Base-by-base conservation (phyloP, 2,113 vertebrate genomes). In the Pseudopodoces humilis region DNA sequence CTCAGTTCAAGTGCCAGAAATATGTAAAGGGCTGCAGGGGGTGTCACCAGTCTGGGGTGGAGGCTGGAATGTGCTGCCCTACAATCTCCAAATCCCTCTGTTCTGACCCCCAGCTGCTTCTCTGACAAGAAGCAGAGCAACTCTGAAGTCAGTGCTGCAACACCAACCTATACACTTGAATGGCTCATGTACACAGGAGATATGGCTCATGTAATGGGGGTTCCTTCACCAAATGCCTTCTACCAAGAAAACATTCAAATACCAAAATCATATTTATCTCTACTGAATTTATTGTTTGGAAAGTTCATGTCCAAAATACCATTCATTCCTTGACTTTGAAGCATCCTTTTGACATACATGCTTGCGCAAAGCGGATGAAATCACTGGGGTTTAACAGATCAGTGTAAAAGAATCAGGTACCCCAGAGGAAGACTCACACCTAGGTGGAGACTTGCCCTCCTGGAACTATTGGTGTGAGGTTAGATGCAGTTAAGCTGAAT, bases 161-260 rank as follows among this genome's bases (percentile, higher is more conserved):
- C 53, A 49, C 20, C 35, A 28, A 58, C 35, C 19, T 43, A 70
- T 18, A n/a, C 50, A 70, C 21, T 43, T 55, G 35, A 83, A 76
- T 13, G 37, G n/a, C n/a, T 87, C 2, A 0, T 2, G 2, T 15
- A 50, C 13, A 33, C 19, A 53, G 25, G 11, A 64, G 47, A 44
- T 22, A 31, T 5, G 5, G 37, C 35, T 85, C 30, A 13, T 39
- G 19, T 19, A 63, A 53, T 22, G 19, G 4, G 14, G 13, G 10
- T 12, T 95, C 62, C 50, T 84, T 91, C 65, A 86, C 13, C 44
- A 71, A 62, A 22, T 41, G 65, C 14, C n/a, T 92, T 69, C 25
- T 50, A 70, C 22, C 16, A 22, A 83, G 21, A n/a, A 69, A 80
- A 76, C 19, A 37, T 24, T 72, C 4, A 62, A 72, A 88, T 11